Conservation (phyloP, 2,797 vertebrate genomes). For the Danio aesculapii region DNA sequence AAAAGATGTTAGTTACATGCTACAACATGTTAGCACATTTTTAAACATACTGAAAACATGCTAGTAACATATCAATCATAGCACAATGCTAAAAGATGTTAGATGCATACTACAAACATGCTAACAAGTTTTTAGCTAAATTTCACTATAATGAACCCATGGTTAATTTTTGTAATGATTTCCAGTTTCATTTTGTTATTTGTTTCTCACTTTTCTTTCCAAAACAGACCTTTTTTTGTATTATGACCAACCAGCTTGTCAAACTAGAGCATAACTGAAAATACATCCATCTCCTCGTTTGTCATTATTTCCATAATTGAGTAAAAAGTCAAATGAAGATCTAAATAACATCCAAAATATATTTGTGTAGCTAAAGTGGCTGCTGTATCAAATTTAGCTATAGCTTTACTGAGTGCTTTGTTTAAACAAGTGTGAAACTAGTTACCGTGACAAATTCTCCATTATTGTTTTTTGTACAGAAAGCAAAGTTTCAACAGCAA, state of each 20-base stretch:
- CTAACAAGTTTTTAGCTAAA: no score
- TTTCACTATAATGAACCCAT: no score
- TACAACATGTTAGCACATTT: no score
- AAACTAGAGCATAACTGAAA: not conserved
- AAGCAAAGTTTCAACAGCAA: slow-evolving; percentile 15
- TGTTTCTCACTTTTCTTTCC: no score
- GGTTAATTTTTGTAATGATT: no score
- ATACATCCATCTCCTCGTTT: not conserved
- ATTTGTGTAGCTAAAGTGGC: not conserved
- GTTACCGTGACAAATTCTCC: not conserved
- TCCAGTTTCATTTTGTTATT: no score
- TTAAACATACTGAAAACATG: no score
- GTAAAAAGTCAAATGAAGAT: not conserved
- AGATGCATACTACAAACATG: no score
- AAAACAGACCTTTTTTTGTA: not conserved
- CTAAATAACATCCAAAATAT: not conserved
- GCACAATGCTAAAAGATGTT: no score
- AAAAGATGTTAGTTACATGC: no score
- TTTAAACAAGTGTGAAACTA: slow-evolving; percentile 23
- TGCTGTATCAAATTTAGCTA: not conserved
- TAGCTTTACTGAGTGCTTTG: not conserved
- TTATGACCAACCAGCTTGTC: not conserved
- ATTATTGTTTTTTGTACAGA: slow-evolving; percentile 30
- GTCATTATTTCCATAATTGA: not conserved
- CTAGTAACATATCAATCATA: no score